Base-by-base conservation (phyloP, 2,113 vertebrate genomes). In the Zapornia atra region DNA sequence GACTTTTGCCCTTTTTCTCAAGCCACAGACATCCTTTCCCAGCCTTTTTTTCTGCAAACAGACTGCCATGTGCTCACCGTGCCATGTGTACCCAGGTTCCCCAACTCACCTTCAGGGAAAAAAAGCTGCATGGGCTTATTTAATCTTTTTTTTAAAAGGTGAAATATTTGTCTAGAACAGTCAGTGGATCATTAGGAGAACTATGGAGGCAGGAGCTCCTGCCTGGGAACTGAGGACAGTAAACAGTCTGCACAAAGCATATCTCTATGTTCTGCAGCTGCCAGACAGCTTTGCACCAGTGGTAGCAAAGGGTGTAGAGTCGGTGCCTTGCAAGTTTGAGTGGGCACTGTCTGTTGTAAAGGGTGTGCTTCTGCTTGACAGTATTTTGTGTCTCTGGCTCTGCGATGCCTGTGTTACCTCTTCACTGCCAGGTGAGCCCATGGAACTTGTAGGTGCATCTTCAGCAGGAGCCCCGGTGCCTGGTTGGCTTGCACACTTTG, bases 181-280 rank as follows among this genome's bases (percentile, higher is more conserved):
- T 5, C 38, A 56, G n/a, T 0, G 9, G 51, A 12, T 66, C 0
- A 0, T 44, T 68, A 24, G 31, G n/a, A 54, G 60, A 66, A 5
- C 36, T n/a, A 3, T 5, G 21, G 63, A 53, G 57, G 8, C 50
- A 51, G 75, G 82, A 86, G 63, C 42, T 69, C 18, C 69, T 33
- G 61, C 20, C 28, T 68, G 61, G 56, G 29, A 63, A 9, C 22
- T 40, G 64, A 26, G 63, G 42, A 29, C 57, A 65, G 36, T 36
- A 88, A 42, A 38, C 57, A 14, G 11, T 12, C 65, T n/a, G 28
- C 63, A 20, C 31, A 33, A 56, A 6, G 25, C 5, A 0, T 19
- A 7, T 31, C 38, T 48, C 8, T 28, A 28, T 42, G 36, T 72
- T 73, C 79, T 69, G 40, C 34, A 50, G 26, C 77, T 64, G 26